Evolutionary conservation across 2,113 vertebrate genomes (phyloP), one percentile per base, ranked within the genome.

Genomic region (Nettapus auritus): DNA sequence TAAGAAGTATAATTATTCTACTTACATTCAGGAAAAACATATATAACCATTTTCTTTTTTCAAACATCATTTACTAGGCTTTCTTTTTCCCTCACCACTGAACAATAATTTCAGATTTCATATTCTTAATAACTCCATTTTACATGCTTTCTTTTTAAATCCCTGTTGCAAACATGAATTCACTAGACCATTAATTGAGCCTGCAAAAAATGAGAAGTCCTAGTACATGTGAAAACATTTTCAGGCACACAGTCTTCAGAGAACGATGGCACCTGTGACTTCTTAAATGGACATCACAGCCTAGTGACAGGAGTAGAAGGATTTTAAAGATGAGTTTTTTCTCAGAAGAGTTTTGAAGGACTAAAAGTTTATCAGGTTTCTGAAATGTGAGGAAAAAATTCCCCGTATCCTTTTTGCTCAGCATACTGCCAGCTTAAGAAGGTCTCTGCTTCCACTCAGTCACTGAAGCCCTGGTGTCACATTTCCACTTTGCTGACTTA

Each of bases 391-490:
- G n/a, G 31, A 23, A 69, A 34, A 4, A 62, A 20, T 33, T 62
- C 10, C 56, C 26, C 5, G 28, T 7, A 44, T 3, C 7, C 55
- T 53, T n/a, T 53, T n/a, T 53, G 28, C 34, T 69, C 29, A 44
- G 33, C 33, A 62, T 0, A 3, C 17, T 55, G 52, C 13, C 70
- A 53, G 28, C 33, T 63, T 5, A 1, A 62, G 52, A 40, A 78
- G 36, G 9, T 67, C 36, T 53, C 22, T 11, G 19, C 7, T 34
- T 67, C 23, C 11, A 18, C 10, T 13, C 34, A 31, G 36, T 13
- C 55, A 38, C n/a, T 2, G 0, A 3, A 40, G 60, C 9, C 19
- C 23, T 26, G 23, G 23, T 9, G 6, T 11, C 3, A 3, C 8
- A 34, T 25, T 52, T 52, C 26, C 3, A 2, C 38, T 68, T 56